These are phyloP conservation scores for Dolichomitus sp. DNA, from an alignment of 2,888 invertebrate species.

Conservation along the genomic window DNA sequence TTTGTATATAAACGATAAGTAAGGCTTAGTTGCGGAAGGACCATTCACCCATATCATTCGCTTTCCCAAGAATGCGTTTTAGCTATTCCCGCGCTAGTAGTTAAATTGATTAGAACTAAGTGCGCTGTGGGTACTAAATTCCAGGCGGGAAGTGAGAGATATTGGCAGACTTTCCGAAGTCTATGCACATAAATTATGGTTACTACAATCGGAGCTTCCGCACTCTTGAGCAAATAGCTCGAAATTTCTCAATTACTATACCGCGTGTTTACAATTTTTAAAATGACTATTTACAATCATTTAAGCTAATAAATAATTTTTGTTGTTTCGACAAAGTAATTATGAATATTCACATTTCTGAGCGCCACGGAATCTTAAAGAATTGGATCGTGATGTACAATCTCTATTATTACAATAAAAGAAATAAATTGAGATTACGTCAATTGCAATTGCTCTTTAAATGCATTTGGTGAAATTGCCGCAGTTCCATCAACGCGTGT, in stretches of 20 bases:
- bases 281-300: too few species aligned
- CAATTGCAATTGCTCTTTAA: conserved; percentile 35
- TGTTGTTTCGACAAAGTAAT: too few species aligned
- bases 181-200: not conserved
- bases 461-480: conserved; percentile 21
- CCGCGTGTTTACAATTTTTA: not conserved
- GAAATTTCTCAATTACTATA: too few species aligned
- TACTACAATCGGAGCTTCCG: too few species aligned
- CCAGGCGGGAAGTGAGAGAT: not conserved
- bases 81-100: too few species aligned
- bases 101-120: not conserved
- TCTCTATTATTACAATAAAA: not conserved
- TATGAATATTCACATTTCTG: not conserved
- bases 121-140: not conserved
- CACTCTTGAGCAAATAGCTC: too few species aligned
- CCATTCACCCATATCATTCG: too few species aligned
- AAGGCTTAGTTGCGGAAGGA: too few species aligned
- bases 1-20: too few species aligned
- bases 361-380: not conserved
- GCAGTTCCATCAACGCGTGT: conserved; percentile 23
- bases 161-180: not conserved
- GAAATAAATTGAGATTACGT: conserved; percentile 21
- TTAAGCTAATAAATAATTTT: too few species aligned
- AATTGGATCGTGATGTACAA: conserved; percentile 3
- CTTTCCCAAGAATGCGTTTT: too few species aligned